Base-by-base conservation (phyloP, 2,113 vertebrate species). In the Vanacampus margaritifer region DNA sequence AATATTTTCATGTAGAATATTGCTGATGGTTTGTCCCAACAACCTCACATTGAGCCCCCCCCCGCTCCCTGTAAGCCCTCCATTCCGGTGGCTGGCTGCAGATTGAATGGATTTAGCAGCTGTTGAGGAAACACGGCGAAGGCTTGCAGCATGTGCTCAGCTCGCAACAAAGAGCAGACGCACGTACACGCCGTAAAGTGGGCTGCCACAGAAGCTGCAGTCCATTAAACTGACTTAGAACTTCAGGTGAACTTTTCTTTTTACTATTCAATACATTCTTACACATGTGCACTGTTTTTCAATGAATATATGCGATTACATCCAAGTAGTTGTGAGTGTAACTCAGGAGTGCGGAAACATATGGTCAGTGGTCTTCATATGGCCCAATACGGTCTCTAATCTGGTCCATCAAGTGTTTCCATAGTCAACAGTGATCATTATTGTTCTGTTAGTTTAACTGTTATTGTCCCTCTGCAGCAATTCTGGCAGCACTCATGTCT, bases 21-120 rank as follows among this genome's bases (percentile, higher is more conserved):
- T 74, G 78, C 66, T 79, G 76, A 82, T 71, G 75, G 77, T 66
- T 13, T 66, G 74, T 57, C 74, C 70, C 80, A 68, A 10, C 19
- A 9, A 9, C 48, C 9, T 7, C 48, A n/a, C 48, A 19, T 6
- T 7, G 8, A 21, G 19, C 28, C 26, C 4, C 12, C 26, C 26
- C 35, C 1, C 26, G 3, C 28, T 13, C 78, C 73, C 62, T 59
- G 69, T 65, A 78, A 80, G 43, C 75, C 81, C 79, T 81, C 76
- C 68, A 75, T 82, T 87, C 83, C 45, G 65, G 80, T 86, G 86
- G 83, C 85, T 86, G 84, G 82, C 85, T 90, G 84, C 82, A 82
- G 83, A 86, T 87, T 85, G 90, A 90, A 92, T 90, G 84, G 84
- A 74, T 35, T 86, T 88, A 91, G 80, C 89, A 87, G 89, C 89